Evolutionary conservation across 1,140 invertebrate species (phyloP).

Genomic region (Anadara kagoshimensis): DNA sequence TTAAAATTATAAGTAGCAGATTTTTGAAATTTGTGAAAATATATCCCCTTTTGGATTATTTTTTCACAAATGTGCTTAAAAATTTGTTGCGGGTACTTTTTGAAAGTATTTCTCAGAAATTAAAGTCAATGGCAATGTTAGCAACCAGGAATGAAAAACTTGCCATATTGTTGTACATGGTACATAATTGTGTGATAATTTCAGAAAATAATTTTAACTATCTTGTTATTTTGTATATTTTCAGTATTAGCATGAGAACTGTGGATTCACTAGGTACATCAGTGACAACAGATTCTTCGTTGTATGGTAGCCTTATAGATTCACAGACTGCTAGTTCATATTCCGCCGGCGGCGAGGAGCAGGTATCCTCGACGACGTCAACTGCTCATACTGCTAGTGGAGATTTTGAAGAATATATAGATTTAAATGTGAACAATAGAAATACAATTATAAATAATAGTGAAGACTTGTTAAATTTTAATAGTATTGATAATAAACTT

Average conservation of each 20-base stretch:
- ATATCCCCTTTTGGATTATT: too few relatives aligned
- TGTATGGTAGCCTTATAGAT: slow-evolving; percentile 40
- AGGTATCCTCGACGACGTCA: slow-evolving; percentile 13
- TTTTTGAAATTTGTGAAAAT: too few relatives aligned
- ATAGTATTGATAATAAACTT: slow-evolving; percentile 45
- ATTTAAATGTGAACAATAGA: slow-evolving; percentile 53
- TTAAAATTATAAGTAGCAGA: too few relatives aligned
- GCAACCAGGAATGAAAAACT: too few relatives aligned
- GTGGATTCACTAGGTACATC: slow-evolving; percentile 53
- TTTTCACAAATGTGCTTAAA: too few relatives aligned
- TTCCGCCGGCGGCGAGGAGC: slow-evolving; percentile 27
- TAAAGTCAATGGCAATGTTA: too few relatives aligned
- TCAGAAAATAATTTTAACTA: too few relatives aligned
- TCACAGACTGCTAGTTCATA: slow-evolving; percentile 14
- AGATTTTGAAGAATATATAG: slow-evolving; percentile 64
- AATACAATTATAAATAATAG: slow-evolving; percentile 40
- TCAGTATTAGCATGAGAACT: slow-evolving; percentile 64
- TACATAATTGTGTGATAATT: too few relatives aligned
- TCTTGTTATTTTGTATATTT: slow-evolving; percentile 31
- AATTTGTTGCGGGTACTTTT: too few relatives aligned
- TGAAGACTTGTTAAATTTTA: slow-evolving; percentile 59
- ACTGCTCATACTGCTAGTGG: slow-evolving; percentile 13
- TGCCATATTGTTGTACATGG: too few relatives aligned
- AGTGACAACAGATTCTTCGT: slow-evolving; percentile 38
- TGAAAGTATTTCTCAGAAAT: too few relatives aligned